These are phyloP conservation scores for Todiramphus chloris DNA, from an alignment of 2,113 vertebrate genomes.

Conservation along the genomic window DNA sequence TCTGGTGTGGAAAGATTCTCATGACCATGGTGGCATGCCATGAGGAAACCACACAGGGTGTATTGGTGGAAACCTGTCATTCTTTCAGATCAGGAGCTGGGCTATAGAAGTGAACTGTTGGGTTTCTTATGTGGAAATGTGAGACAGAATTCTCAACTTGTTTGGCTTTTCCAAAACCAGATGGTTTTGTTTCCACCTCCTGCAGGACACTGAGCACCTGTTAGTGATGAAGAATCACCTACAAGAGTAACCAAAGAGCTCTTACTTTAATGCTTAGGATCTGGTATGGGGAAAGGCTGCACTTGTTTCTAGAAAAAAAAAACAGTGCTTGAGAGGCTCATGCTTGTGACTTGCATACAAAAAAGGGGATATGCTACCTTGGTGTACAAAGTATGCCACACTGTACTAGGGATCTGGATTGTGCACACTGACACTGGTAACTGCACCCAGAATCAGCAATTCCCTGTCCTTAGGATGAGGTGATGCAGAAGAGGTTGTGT, in stretches of 20 bases:
- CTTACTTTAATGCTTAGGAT: background rate
- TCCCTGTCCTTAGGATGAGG: background rate
- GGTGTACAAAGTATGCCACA: background rate
- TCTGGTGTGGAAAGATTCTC: background rate
- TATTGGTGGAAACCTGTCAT: background rate
- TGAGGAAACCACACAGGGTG: rapidly evolving
- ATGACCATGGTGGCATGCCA: rapidly evolving
- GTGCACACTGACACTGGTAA: rapidly evolving
- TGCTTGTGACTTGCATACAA: background rate
- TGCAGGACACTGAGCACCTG: background rate
- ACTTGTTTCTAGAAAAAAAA: background rate
- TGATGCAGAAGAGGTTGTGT: rapidly evolving
- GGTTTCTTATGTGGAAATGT: background rate
- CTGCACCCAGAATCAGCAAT: background rate
- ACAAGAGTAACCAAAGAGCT: background rate
- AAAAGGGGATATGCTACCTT: background rate
- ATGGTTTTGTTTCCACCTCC: background rate
- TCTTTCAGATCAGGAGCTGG: background rate
- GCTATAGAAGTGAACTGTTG: background rate
- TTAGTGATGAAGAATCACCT: background rate
- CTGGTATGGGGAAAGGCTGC: background rate
- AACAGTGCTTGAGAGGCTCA: background rate
- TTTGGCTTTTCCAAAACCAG: background rate
- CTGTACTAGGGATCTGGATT: background rate
- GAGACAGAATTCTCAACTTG: background rate